phyloP scores from a whole-genome alignment of 2,113 vertebrate species.

The Cynocephalus volans region DNA sequence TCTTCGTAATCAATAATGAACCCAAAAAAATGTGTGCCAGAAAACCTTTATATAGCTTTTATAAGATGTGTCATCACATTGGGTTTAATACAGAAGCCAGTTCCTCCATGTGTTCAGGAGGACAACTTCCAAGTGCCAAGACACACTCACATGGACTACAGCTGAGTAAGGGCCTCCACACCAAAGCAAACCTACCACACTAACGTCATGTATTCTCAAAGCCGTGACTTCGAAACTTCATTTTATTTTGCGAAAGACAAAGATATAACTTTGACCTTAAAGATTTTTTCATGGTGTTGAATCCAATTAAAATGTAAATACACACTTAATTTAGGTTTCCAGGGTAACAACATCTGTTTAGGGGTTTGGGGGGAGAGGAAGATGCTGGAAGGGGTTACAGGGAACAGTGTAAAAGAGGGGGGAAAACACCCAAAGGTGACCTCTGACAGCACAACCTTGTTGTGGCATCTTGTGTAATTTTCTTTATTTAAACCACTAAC shows the following conservation, averaged over 20 bases:
- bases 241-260: not conserved
- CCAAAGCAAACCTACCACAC: not conserved
- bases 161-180: not conserved
- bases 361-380: not conserved
- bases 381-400: not conserved
- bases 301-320: not conserved
- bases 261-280: not conserved
- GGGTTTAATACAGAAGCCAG: not conserved
- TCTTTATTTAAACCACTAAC: not conserved
- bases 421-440: not conserved
- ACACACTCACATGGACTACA: accelerated
- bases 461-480: too few species aligned
- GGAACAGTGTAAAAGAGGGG: not conserved
- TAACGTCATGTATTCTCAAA: too few species aligned
- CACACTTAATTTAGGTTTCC: not conserved
- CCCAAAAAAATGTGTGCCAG: not conserved
- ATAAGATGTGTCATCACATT: not conserved
- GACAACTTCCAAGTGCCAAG: not conserved
- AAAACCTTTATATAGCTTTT: not conserved
- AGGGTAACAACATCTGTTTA: too few species aligned
- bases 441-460: not conserved
- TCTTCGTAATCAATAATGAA: not conserved
- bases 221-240: not conserved
- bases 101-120: not conserved
- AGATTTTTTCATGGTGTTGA: not conserved